Evolutionary conservation across 2,888 invertebrate genomes (phyloP), one percentile per base, ranked within the genome.

Genomic region (Lordiphosa fenestrarum): DNA sequence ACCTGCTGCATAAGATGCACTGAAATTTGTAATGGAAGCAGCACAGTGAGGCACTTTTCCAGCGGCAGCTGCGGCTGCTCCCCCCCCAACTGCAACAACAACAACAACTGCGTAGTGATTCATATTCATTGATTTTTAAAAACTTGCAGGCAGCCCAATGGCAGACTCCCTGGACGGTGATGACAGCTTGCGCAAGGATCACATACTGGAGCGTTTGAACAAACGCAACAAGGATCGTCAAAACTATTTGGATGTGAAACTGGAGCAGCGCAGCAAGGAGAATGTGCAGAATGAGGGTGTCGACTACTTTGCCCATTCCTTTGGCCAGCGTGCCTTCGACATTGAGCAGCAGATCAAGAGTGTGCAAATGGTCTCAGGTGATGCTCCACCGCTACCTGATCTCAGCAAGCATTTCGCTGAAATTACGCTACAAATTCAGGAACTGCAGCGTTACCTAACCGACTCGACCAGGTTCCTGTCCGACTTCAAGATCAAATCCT

Each of bases 391-490:
- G 0, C 15, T 44, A 1, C 67, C 69, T 3, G 93, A 78, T 87
- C 89, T 54, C 87, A 91, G 53, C 83, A 71, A 91, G 39, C 91
- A 93, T 73, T 95, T 95, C 78, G 93, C 93, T 62, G 91, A 91
- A 46, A 92, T 94, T n/a, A 93, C 93, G 55, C 91, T 93, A 73
- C 93, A 95, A 83, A 92, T 96, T 21, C 92, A 94, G 76, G 92
- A 93, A 64, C 88, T 96, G 60, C 95, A 95, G 85, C 94, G 94
- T 85, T 94, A 94, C 89, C 91, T 96, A 21, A 93, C 95, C 0
- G 93, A 94, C 61, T 95, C 95, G 10, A 94, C 94, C 39, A 92
- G 95, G 84, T 96, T 95, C 88, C 90, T 96, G 2, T 93, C 95
- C 56, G 94, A 94, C 52, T 96, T 95, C 73, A 95, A 95, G 77